phyloP scores from a whole-genome alignment of 2,113 vertebrate genomes.

The Rhynchomys soricoides region DNA sequence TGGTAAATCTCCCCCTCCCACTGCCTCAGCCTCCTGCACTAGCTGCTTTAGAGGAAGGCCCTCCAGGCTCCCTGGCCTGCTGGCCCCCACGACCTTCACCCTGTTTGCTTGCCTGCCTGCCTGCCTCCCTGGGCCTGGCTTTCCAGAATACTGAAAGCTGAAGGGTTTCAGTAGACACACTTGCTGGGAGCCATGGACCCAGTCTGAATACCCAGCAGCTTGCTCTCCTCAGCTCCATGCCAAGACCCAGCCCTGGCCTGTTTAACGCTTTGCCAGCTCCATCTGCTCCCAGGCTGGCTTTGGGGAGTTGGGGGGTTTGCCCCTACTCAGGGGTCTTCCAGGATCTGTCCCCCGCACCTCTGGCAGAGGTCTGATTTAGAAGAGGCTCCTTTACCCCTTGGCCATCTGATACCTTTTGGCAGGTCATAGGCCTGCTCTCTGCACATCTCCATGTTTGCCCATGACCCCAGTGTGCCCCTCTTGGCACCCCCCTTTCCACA shows the following conservation, averaged over 20 bases:
- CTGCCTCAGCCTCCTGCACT: constrained; percentile 45
- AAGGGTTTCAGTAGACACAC: background rate
- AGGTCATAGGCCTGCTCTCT: background rate
- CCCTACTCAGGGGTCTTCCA: background rate
- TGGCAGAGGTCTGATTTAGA: background rate
- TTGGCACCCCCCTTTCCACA: constrained; percentile 66
- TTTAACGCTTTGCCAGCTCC: constrained; percentile 71
- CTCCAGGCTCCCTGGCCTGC: constrained; percentile 40
- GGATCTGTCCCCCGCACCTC: background rate
- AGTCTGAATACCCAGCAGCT: background rate
- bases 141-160: background rate
- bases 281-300: constrained; percentile 66
- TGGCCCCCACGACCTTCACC: background rate
- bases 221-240: background rate
- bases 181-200: background rate
- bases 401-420: background rate
- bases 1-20: constrained; percentile 75
- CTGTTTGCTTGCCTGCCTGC: background rate
- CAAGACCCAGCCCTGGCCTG: background rate
- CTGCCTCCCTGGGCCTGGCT: constrained; percentile 24
- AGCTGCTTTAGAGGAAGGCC: constrained; percentile 49
- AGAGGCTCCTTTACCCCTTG: background rate
- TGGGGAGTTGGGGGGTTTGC: constrained; percentile 2
- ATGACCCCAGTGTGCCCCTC: constrained; percentile 68
- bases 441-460: background rate